Base-by-base conservation (phyloP, 1,140 invertebrate species). In the Stegodyphus mimosarum region DNA sequence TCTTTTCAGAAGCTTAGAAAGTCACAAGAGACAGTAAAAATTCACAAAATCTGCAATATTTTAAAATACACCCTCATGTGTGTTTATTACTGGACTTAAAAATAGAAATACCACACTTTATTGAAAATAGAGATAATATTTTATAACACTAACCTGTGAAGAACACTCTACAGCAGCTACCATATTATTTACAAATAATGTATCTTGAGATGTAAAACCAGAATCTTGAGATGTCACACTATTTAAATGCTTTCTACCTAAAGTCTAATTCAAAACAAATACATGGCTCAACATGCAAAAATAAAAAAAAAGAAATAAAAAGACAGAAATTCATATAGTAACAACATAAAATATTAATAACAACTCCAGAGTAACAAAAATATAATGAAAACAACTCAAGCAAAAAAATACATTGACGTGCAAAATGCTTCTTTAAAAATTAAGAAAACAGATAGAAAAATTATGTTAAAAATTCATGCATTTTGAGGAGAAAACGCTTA, bases 191-290 rank as follows among this genome's bases (percentile, higher is more conserved):
- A 51, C 49, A 86, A 67, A 86, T 66, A 80, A 66, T 64, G 84
- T 78, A 18, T 80, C 84, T 74, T 78, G 84, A 9, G 84, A 80
- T 11, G 84, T 78, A 86, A 80, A 80, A 3, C 76, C 84, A 72
- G 84, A 86, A 80, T 80, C 84, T 72, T 78, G 84, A 6, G 75
- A 86, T 50, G 75, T 63, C 64, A 78, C 78, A 73, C 76, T 87
- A 74, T 81, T 84, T 75, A 84, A 69, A 55, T 84, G 81, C 17
- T 76, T 84, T 15, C 81, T 84, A 6, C 81, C 81, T 55, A 84
- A 84, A 50, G 81, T 84, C 81, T 84, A 18, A 11, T 49, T 17
- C 33, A 81, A 69, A 64, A n/a, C 66, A 81, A 81, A 80, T 53
- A 55, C 7, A 60, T 33, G 70, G 63, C 71, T 2, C 17, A 67